A percentile compares a stretch with the other conserved stretches of the same genome.
These are phyloP conservation scores for Mormyrus hasselquistii DNA, from an alignment of 2,797 vertebrate species.

Conservation along the genomic window DNA sequence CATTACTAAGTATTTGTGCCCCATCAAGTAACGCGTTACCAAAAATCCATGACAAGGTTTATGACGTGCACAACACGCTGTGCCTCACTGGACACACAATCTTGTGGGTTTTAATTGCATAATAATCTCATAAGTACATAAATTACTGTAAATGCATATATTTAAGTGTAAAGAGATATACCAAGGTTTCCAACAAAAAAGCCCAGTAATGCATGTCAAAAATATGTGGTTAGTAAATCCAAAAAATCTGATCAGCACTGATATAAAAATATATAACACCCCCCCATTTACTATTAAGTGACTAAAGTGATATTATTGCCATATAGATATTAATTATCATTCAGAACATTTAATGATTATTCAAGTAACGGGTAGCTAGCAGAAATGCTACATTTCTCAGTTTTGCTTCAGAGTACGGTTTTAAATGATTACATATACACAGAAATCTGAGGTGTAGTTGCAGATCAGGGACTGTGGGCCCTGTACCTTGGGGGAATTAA, in stretches of 20 bases:
- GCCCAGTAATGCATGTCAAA: background rate
- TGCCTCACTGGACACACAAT: background rate
- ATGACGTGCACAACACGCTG: background rate
- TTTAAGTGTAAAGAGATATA: background rate
- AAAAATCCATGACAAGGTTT: background rate
- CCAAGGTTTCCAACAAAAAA: background rate
- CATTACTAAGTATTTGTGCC: background rate
- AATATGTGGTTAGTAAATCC: background rate
- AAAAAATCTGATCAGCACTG: background rate
- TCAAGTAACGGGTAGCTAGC: background rate
- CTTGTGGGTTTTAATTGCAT: background rate
- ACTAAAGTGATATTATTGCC: background rate
- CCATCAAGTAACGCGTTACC: background rate
- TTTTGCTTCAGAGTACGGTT: background rate
- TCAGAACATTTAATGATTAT: background rate
- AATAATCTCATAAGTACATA: background rate
- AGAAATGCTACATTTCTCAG: background rate
- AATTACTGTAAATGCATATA: background rate
- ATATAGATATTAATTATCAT: background rate
- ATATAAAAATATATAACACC: slow-evolving; percentile 11
- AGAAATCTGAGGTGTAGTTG: background rate
- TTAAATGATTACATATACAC: background rate
- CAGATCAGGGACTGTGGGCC: background rate
- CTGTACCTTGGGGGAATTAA: background rate
- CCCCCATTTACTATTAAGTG: background rate